Evolutionary conservation across 2,113 vertebrate genomes (phyloP).

Genomic region (Lophochroa leadbeateri): DNA sequence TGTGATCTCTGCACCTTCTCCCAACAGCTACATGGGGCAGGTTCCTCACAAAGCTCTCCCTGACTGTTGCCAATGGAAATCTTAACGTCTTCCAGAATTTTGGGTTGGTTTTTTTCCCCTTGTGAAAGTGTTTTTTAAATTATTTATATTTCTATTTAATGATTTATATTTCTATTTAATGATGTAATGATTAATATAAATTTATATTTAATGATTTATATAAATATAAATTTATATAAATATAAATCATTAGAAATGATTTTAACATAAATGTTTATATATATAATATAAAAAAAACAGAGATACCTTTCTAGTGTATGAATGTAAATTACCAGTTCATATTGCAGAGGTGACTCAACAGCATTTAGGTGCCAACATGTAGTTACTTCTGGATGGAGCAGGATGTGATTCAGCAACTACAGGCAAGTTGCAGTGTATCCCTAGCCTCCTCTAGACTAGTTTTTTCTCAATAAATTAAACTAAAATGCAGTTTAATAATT

Average conservation of each 20-base stretch:
- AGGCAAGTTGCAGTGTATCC: not conserved
- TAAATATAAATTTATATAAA: no score
- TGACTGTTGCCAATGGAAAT: not conserved
- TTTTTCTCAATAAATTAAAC: not conserved
- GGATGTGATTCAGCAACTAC: slow-evolving; percentile 48
- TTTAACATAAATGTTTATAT: not conserved
- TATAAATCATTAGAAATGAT: not conserved
- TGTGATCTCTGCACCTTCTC: not conserved
- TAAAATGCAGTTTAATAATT: not conserved
- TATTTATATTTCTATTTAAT: not conserved
- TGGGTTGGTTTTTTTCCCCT: not conserved
- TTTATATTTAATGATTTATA: no score
- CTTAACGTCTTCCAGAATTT: not conserved
- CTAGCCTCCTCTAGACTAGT: not conserved
- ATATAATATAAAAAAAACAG: not conserved
- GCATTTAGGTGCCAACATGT: slow-evolving; percentile 1
- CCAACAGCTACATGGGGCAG: not conserved
- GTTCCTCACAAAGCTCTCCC: not conserved
- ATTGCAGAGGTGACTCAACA: slow-evolving; percentile 33
- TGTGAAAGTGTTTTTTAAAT: not conserved
- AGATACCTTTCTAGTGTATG: not conserved
- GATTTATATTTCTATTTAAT: not conserved
- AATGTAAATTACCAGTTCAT: not conserved
- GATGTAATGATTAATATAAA: no score
- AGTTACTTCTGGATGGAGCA: slow-evolving; percentile 18